phyloP scores from a whole-genome alignment of 1,140 invertebrate genomes.

The Megathymus violae region DNA sequence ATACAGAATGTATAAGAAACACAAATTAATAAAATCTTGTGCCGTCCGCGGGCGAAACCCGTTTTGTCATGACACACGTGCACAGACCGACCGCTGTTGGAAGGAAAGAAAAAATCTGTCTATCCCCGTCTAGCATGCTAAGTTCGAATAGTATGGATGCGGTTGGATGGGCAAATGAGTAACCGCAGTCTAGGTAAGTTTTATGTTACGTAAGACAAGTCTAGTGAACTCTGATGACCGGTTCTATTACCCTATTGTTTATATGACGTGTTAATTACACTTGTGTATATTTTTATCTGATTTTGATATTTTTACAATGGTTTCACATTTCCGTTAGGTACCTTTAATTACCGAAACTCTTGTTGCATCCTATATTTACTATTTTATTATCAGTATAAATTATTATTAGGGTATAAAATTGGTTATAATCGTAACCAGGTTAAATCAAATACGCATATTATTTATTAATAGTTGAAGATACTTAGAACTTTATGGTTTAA shows the following conservation, averaged over 20 bases:
- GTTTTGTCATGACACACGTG: conserved; percentile 76
- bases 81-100: conserved; percentile 61
- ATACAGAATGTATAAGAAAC: conserved; percentile 68
- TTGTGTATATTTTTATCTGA: conserved; percentile 19
- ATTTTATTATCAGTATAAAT: too few relatives aligned
- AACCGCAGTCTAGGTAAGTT: conserved; percentile 49
- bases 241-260: conserved; percentile 48
- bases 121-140: conserved; percentile 55
- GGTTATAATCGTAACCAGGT: too few relatives aligned
- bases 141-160: conserved; percentile 62
- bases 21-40: conserved; percentile 80
- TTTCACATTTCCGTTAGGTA: conserved; percentile 9
- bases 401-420: too few relatives aligned
- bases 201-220: conserved; percentile 52
- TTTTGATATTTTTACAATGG: neutral
- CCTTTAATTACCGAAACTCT: neutral
- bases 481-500: too few relatives aligned
- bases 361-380: too few relatives aligned
- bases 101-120: conserved; percentile 44
- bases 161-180: conserved; percentile 45
- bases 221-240: conserved; percentile 36
- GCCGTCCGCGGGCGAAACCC: conserved; percentile 66
- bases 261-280: conserved; percentile 32
- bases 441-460: too few relatives aligned
- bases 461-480: too few relatives aligned